These are phyloP conservation scores for Scaptomyza tumidula DNA, from an alignment of 2,888 invertebrate species.

Conservation along the genomic window DNA sequence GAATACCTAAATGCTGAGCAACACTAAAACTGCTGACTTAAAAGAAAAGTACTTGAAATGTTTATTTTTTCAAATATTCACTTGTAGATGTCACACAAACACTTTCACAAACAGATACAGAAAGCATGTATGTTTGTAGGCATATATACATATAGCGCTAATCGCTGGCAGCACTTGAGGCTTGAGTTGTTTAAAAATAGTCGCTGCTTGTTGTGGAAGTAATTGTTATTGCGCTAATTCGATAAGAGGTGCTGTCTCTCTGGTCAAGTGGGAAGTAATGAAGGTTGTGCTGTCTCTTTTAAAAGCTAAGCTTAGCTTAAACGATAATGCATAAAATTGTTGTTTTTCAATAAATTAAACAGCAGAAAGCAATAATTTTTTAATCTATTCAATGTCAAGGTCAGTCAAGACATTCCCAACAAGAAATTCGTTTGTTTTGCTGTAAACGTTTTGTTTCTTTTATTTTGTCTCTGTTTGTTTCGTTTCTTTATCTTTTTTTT, in stretches of 20 bases:
- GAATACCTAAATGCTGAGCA: slow-evolving; percentile 13
- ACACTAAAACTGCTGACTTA: slow-evolving; percentile 34
- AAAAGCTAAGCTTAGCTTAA: slow-evolving; percentile 8
- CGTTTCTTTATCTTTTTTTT: slow-evolving; percentile 28
- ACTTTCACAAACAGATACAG: neutral
- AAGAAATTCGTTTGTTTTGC: slow-evolving; percentile 66
- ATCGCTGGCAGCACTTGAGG: slow-evolving; percentile 34
- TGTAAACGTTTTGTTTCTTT: slow-evolving; percentile 40
- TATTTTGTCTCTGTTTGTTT: slow-evolving; percentile 41
- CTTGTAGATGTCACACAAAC: slow-evolving; percentile 12
- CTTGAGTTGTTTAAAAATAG: slow-evolving; percentile 53
- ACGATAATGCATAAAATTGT: slow-evolving; percentile 31
- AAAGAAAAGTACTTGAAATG: slow-evolving; percentile 24
- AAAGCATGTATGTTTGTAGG: neutral
- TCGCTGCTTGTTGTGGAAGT: slow-evolving; percentile 31
- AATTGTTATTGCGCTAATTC: slow-evolving; percentile 54
- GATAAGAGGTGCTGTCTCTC: slow-evolving; percentile 42
- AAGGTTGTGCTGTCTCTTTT: slow-evolving; percentile 1
- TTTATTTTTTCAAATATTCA: slow-evolving; percentile 25
- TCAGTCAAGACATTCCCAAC: slow-evolving; percentile 51
- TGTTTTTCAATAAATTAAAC: slow-evolving; percentile 44
- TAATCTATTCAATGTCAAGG: slow-evolving; percentile 80
- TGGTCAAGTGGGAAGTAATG: slow-evolving; percentile 16
- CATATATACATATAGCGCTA: slow-evolving; percentile 5
- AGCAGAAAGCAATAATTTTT: slow-evolving; percentile 35